Evolutionary conservation across 2,113 vertebrate genomes (phyloP).

Genomic region (Carassius auratus): DNA sequence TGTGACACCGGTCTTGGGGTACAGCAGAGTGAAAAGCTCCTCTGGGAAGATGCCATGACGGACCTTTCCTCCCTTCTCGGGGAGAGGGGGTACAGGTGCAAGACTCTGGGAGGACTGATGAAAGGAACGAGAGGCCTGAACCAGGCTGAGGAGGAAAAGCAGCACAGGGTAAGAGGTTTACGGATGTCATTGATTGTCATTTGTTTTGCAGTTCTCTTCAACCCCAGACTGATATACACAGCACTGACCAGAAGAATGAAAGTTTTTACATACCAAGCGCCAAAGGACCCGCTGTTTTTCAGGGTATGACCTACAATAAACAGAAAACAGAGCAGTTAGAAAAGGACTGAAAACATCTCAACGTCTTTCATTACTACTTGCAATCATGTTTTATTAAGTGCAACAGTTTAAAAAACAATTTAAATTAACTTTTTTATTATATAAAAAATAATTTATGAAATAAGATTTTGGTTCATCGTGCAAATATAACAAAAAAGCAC

Average conservation of each 20-base stretch:
- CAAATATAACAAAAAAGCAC: background rate
- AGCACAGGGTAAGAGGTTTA: background rate
- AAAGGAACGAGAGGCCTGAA: conserved; percentile 80
- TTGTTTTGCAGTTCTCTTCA: background rate
- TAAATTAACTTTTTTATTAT: too few relatives aligned
- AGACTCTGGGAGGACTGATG: conserved; percentile 80
- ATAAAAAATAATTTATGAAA: too few relatives aligned
- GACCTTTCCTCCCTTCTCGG: conserved; percentile 90
- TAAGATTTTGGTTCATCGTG: background rate
- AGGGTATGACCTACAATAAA: conserved; percentile 74
- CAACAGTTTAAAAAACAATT: background rate
- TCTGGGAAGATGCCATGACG: conserved; percentile 91
- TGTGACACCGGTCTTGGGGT: conserved; percentile 97
- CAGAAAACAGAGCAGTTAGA: background rate
- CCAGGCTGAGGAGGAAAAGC: conserved; percentile 66
- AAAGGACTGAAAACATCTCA: background rate
- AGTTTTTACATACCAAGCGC: conserved; percentile 78
- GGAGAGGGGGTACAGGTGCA: conserved; percentile 87
- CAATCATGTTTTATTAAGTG: background rate
- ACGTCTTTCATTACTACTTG: background rate
- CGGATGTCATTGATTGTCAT: background rate
- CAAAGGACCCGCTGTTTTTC: conserved; percentile 77
- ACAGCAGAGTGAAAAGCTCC: conserved; percentile 93
- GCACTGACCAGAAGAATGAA: background rate
- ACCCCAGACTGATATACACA: background rate